phyloP scores from a whole-genome alignment of 2,888 invertebrate species.

The Apodemia zela region DNA sequence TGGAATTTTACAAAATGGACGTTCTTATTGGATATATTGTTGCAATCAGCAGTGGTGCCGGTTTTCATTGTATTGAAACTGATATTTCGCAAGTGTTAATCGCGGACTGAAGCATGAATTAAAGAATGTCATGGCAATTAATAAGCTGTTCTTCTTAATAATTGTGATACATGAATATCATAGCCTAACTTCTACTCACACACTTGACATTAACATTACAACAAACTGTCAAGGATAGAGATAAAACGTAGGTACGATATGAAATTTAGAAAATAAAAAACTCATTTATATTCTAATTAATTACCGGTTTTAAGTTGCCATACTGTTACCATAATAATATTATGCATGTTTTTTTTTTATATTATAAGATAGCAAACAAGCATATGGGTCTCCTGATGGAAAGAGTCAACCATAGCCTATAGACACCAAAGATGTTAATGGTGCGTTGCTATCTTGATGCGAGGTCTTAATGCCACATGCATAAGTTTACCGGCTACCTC shows the following conservation, averaged over 20 bases:
- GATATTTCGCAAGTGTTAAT: neutral
- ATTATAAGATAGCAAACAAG: too few species aligned
- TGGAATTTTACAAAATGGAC: constrained; percentile 34
- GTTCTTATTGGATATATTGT: constrained; percentile 19
- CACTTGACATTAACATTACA: neutral
- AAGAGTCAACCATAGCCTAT: too few species aligned
- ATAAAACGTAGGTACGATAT: neutral
- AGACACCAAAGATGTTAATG: too few species aligned
- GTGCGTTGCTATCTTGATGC: too few species aligned
- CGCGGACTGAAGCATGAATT: neutral
- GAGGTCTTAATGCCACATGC: too few species aligned
- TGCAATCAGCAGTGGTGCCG: neutral
- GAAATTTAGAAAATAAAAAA: neutral
- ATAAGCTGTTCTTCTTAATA: neutral
- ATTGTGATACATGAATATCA: neutral
- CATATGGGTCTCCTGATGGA: too few species aligned
- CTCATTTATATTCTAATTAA: neutral
- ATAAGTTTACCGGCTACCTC: too few species aligned
- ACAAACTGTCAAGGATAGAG: neutral
- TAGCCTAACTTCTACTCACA: neutral
- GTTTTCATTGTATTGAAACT: constrained; percentile 3
- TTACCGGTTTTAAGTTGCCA: too few species aligned
- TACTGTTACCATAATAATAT: too few species aligned
- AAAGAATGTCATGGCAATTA: constrained; percentile 3
- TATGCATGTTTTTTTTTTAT: too few species aligned